Base-by-base conservation (phyloP, 2,888 invertebrate species). In the Lagria hirta region DNA sequence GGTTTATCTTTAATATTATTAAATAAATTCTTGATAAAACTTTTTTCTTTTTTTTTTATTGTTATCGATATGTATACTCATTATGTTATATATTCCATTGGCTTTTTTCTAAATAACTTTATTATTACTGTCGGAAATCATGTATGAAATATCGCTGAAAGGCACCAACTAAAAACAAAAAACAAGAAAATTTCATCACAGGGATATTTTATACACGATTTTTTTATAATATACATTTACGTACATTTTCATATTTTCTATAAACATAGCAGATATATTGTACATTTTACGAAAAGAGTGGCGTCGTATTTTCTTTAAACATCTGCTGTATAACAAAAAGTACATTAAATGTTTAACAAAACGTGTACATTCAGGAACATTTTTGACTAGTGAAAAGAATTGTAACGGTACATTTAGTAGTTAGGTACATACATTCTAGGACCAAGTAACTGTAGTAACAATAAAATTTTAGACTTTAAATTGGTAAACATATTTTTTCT, bases 51-150 rank as follows among this genome's bases (percentile, higher is more conserved):
- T 56, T 14, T 34, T 51, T 43, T 43, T 36, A 38, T 44, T 44
- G 44, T 44, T 55, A 54, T 58, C 62, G 62, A 62, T 62, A 62
- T 62, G 62, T 62, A n/a, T n/a, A 62, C 61, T 61, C 61, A 60
- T 61, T 60, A 61, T 60, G 58, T 55, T 58, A 33, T 56, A 57
- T 51, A 57, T 55, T 52, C 46, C 51, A 54, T 48, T 54, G 49
- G 53, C 32, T 43, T 43, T 50, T n/a, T 36, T 49, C 46, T 53
- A 45, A 46, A 42, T 52, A 42, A 46, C 42, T 52, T 51, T 43
- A 42, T 44, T 38, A 33, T 44, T 30, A 29, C 20, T 18, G 21
- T 37, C 21, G 36, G 35, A 29, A 36, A 43, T 32, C 43, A 43
- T 43, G 43, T 37, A 43, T 37, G 37, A 43, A 43, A 43, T 16